Evolutionary conservation across 2,797 vertebrate genomes (phyloP).

Genomic region (Cichlasoma orientale): DNA sequence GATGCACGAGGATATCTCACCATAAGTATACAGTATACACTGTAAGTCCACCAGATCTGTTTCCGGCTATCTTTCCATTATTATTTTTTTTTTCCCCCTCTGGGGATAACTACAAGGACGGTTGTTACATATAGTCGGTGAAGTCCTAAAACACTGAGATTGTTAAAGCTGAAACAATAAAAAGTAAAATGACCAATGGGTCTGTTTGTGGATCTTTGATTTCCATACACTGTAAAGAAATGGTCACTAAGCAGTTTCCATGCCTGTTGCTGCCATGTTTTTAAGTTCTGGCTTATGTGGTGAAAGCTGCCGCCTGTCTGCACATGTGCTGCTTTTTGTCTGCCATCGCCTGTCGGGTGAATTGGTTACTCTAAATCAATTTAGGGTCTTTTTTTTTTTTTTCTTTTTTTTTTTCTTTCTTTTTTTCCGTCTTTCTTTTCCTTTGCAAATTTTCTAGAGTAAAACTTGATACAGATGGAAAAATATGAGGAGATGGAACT

Average conservation of each 20-base stretch:
- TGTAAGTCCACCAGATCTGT: conserved; percentile 30
- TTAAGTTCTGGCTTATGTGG: background rate
- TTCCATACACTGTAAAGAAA: background rate
- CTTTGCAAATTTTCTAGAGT: background rate
- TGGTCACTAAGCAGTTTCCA: too few relatives aligned
- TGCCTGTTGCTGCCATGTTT: background rate
- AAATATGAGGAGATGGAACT: background rate
- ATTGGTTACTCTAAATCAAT: too few relatives aligned
- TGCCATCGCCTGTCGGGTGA: too few relatives aligned
- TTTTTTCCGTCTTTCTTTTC: too few relatives aligned
- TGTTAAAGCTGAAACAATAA: conserved; percentile 53
- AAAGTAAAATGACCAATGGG: background rate
- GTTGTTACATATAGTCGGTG: conserved; percentile 50
- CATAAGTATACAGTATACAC: background rate
- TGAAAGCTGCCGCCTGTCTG: background rate
- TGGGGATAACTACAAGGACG: conserved; percentile 33
- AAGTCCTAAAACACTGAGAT: conserved; percentile 55
- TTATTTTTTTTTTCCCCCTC: background rate
- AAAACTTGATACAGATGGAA: background rate
- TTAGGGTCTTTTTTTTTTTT: too few relatives aligned
- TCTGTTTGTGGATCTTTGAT: background rate
- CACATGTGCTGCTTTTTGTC: too few relatives aligned
- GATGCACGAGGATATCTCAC: conserved; percentile 25
- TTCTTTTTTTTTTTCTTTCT: too few relatives aligned
- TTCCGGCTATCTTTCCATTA: conserved; percentile 38